A percentile compares a stretch with the other conserved stretches of the same genome.
Evolutionary conservation across 2,797 vertebrate genomes (phyloP).

Genomic region (Okamejei kenojei): DNA sequence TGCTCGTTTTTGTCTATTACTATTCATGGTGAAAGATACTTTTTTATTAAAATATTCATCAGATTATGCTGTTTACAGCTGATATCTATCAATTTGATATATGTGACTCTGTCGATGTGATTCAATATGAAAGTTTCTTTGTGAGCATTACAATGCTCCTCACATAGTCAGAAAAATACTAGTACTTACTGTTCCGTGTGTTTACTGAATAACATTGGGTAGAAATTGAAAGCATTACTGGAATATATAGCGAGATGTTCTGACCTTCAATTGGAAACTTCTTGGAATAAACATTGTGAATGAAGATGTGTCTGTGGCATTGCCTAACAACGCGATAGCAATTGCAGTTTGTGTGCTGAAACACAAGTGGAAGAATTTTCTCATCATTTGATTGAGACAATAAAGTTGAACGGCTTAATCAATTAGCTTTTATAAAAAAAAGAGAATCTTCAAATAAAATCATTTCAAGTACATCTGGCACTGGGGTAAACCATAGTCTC

Average conservation of each 20-base stretch:
- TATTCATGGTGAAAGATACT: neutral
- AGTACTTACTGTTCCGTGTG: no score
- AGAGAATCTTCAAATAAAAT: neutral
- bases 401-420: neutral
- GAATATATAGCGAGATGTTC: neutral
- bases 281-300: conserved; percentile 30
- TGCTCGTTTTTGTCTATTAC: neutral
- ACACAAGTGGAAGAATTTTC: neutral
- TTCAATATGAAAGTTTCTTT: conserved; percentile 8
- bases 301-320: neutral
- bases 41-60: neutral
- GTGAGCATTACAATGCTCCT: conserved; percentile 12
- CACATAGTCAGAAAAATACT: neutral
- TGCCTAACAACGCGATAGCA: neutral
- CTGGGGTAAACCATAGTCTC: neutral
- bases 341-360: neutral
- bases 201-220: conserved; percentile 5
- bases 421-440: neutral
- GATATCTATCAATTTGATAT: neutral
- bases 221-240: conserved; percentile 25
- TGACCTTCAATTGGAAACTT: conserved; percentile 32
- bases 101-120: neutral
- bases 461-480: neutral
- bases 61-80: conserved; percentile 25
- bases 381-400: neutral